phyloP scores from a whole-genome alignment of 1,140 invertebrate species.

The Caenorhabditis inopinata region DNA sequence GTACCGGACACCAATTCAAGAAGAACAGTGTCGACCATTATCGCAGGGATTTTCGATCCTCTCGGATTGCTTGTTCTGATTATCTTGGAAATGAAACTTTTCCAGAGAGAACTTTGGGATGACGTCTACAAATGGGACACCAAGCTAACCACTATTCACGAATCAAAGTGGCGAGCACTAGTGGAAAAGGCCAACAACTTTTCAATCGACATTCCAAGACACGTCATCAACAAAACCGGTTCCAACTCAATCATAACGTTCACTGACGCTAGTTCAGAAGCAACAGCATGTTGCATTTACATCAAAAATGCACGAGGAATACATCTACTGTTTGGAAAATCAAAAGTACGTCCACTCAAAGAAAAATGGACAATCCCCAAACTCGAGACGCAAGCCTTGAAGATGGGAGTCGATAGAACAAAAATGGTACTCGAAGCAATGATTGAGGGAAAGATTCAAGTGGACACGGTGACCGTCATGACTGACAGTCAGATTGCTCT shows the following conservation, averaged over 20 bases:
- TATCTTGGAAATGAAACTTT: neutral
- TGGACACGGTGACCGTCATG: neutral
- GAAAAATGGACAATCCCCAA: conserved; percentile 32
- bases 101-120: too few relatives aligned
- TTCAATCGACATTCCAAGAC: neutral
- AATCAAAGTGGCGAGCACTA: neutral
- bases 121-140: neutral
- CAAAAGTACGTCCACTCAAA: conserved; percentile 4
- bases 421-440: neutral
- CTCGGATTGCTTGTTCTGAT: neutral
- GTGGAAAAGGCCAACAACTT: neutral
- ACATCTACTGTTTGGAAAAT: conserved; percentile 15
- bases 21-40: neutral
- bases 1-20: neutral
- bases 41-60: conserved; percentile 1
- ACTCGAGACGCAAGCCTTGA: neutral
- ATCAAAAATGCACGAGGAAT: neutral
- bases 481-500: conserved; percentile 6
- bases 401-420: neutral
- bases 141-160: neutral
- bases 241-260: neutral
- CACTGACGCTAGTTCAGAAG: conserved; percentile 29
- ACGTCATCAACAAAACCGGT: neutral
- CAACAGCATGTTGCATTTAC: neutral
- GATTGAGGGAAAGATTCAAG: neutral